Percentiles rank a stretch among this genome's conserved stretches.
Conservation (phyloP, 92 coral and sea anemone genomes). For the Paragorgia papillata region DNA sequence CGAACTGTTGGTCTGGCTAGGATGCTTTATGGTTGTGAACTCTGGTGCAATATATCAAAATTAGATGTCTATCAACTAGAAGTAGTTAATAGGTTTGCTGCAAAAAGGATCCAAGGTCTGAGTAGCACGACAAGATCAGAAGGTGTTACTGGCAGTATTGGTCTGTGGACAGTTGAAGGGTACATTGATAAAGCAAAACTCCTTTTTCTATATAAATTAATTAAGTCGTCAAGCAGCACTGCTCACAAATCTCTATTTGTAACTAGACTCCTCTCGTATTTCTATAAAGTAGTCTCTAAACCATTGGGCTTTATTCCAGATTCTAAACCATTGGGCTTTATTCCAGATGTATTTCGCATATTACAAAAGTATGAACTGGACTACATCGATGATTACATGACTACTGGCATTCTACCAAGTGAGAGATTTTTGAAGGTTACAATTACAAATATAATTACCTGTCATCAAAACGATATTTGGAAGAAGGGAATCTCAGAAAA, state of each 20-base stretch:
- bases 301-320: conserved; percentile 10
- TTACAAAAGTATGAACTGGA: neutral
- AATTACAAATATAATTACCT: neutral
- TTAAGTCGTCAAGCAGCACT: neutral
- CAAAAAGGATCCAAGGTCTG: conserved; percentile 5
- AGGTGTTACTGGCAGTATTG: conserved; percentile 2
- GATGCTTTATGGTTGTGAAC: conserved; percentile 14
- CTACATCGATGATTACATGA: neutral
- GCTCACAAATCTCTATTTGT: neutral
- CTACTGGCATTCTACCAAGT: neutral
- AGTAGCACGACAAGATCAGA: neutral
- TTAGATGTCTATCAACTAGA: neutral
- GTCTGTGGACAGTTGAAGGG: conserved; percentile 16
- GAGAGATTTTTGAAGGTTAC: neutral
- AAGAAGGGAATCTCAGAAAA: neutral
- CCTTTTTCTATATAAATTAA: neutral
- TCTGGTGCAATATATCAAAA: neutral
- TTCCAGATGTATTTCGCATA: neutral
- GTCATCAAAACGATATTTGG: neutral
- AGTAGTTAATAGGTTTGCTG: conserved; percentile 3
- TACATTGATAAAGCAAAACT: conserved; percentile 14
- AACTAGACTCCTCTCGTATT: neutral
- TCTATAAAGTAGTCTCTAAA: neutral
- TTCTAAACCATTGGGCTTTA: neutral
- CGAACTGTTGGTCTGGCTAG: conserved; percentile 3